Evolutionary conservation across 2,888 invertebrate species (phyloP), one percentile per base, ranked within the genome.

Genomic region (Thumatha senex): DNA sequence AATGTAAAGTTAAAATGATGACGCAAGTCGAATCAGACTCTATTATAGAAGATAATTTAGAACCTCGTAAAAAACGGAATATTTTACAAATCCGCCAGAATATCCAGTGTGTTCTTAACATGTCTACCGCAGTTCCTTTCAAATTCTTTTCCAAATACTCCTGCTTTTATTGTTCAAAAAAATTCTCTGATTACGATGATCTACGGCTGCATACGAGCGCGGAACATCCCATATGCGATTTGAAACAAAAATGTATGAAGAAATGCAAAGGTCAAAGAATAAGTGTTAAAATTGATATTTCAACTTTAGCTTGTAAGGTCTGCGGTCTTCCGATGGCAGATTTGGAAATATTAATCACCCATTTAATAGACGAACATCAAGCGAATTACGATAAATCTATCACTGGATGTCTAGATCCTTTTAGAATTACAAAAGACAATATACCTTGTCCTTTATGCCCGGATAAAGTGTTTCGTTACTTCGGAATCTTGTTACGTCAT

Each of bases 111-210:
- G 82, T 91, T 1, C 58, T 90, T 0, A 90, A 89, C 54, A 88
- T 86, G 86, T 88, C 91, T 0, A 88, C 86, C 0, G 90, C 86
- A 0, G 59, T 84, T 2, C 90, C 90, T 0, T 91, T 91, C 43
- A 84, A 84, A 55, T 91, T 86, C 55, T 84, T 87, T 53, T 78
- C 84, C 0, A 86, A 82, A 51, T 90, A 73, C 46, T 76, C 80
- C 0, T 91, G 90, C 46, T 91, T 90, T 57, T 86, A 87, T 61
- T 91, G 90, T 45, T 78, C 85, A 0, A 78, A 78, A 52, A 82
- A 81, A 50, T 89, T 83, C 33, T 66, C 76, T 0, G 86, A 91
- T 35, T 85, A 84, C 39, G 87, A 87, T 0, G 87, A 88, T 0
- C 58, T 91, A 0, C 82, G 78, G 42, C 65, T 73, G 0, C 90